Conservation (phyloP, 2,113 vertebrate species). For the Toxotes jaculatrix region DNA sequence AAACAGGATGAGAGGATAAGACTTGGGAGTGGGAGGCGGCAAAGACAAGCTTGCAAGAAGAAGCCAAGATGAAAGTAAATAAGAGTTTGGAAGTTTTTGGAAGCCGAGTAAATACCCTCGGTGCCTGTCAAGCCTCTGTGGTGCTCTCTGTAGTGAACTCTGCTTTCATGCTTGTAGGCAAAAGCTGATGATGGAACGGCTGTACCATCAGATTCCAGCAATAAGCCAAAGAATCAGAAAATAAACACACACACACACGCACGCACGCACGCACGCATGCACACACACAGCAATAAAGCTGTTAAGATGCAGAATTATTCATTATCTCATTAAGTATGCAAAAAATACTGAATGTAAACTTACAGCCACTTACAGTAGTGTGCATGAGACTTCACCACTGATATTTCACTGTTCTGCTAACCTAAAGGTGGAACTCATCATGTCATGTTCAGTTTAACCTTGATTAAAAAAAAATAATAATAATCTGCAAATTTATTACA, state of each 20-base stretch:
- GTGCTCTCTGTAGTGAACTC: constrained; percentile 52
- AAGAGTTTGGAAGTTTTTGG: constrained; percentile 65
- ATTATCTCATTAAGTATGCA: constrained; percentile 3
- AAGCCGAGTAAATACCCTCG: constrained; percentile 68
- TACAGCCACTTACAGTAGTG: neutral
- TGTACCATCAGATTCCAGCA: constrained; percentile 18
- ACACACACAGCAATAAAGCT: constrained; percentile 13
- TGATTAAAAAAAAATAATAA: too few relatives aligned
- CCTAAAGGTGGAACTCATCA: neutral
- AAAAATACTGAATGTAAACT: neutral
- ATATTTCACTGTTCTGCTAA: neutral
- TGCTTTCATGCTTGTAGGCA: constrained; percentile 44
- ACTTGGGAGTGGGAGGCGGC: constrained; percentile 58
- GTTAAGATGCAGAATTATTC: constrained; percentile 23
- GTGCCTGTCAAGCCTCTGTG: constrained; percentile 61
- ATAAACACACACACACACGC: constrained; percentile 32
- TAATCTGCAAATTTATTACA: neutral
- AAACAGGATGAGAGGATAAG: constrained; percentile 57
- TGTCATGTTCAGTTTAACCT: neutral
- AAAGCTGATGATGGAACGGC: constrained; percentile 29
- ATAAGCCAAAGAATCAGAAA: constrained; percentile 16
- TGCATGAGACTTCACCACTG: neutral
- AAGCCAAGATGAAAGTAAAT: constrained; percentile 71
- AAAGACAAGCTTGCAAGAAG: constrained; percentile 54
- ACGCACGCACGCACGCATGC: too few relatives aligned